These are phyloP conservation scores for Miltochrista miniata DNA, from an alignment of 2,888 invertebrate species.

Conservation along the genomic window DNA sequence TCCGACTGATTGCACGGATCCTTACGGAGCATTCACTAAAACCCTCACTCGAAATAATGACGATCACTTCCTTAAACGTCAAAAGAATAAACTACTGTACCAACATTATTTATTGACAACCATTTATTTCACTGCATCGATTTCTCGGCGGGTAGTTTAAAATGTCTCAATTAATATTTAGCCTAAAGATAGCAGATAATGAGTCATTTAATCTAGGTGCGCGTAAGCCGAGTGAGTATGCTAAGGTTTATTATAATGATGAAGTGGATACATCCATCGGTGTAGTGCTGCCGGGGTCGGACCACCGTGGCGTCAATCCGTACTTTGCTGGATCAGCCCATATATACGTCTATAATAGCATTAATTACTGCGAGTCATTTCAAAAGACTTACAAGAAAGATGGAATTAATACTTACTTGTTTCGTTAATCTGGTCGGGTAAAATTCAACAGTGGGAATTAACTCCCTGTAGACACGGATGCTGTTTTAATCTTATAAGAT, in stretches of 20 bases:
- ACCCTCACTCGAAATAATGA: constrained; percentile 58
- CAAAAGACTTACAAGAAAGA: constrained; percentile 70
- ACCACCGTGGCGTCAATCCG: constrained; percentile 60
- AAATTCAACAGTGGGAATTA: constrained; percentile 58
- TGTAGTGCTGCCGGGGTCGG: constrained; percentile 44
- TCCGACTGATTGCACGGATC: constrained; percentile 69
- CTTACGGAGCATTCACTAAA: constrained; percentile 61
- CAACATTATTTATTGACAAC: constrained; percentile 55
- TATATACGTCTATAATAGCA: constrained; percentile 56
- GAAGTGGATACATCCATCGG: constrained; percentile 68
- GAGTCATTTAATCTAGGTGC: constrained; percentile 70
- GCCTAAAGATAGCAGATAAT: constrained; percentile 79
- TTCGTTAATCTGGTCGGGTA: constrained; percentile 66
- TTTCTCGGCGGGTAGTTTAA: constrained; percentile 64
- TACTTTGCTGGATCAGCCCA: constrained; percentile 42
- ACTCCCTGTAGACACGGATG: constrained; percentile 16
- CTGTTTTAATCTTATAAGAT: constrained; percentile 25
- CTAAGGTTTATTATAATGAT: constrained; percentile 76
- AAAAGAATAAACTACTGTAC: constrained; percentile 46
- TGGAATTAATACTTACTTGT: constrained; percentile 71
- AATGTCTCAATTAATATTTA: constrained; percentile 82
- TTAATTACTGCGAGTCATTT: constrained; percentile 67
- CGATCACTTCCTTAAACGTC: constrained; percentile 55
- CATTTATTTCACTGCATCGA: constrained; percentile 62
- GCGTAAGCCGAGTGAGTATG: constrained; percentile 79